Evolutionary conservation across 2,888 invertebrate species (phyloP).

Genomic region (Bursaphelenchus okinawaensis): DNA sequence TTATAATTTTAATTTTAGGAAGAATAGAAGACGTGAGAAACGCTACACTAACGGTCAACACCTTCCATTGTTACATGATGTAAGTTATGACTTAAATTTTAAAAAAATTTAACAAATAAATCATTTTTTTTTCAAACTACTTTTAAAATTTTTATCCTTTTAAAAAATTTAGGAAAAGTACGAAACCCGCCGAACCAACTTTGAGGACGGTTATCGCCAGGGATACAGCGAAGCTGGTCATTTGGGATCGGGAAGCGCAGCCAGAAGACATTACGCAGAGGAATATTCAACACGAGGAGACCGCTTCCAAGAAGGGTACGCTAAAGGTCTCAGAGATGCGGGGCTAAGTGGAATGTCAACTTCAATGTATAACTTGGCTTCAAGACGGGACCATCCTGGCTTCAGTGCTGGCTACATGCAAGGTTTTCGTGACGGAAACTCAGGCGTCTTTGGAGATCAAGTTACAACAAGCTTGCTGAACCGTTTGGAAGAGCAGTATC

Average conservation of each 20-base stretch:
- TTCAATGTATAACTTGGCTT: slow-evolving; percentile 57
- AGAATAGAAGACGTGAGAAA: slow-evolving; percentile 21
- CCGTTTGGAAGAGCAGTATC: slow-evolving; percentile 57
- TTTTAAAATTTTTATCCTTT: slow-evolving; percentile 8
- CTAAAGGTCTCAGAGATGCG: slow-evolving; percentile 44
- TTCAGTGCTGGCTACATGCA: slow-evolving; percentile 58
- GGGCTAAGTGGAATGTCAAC: slow-evolving; percentile 56
- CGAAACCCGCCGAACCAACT: slow-evolving; percentile 40
- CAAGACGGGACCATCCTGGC: slow-evolving; percentile 37
- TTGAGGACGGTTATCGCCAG: slow-evolving; percentile 56
- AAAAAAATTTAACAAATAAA: not conserved
- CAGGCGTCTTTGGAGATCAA: slow-evolving; percentile 56
- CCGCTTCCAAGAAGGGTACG: slow-evolving; percentile 54
- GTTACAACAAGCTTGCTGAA: slow-evolving; percentile 54
- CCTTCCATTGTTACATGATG: slow-evolving; percentile 46
- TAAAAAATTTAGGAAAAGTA: slow-evolving; percentile 22
- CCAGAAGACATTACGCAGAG: slow-evolving; percentile 45
- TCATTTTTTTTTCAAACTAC: not conserved
- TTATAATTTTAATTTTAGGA: slow-evolving; percentile 20
- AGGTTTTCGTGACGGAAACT: slow-evolving; percentile 56
- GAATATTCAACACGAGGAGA: slow-evolving; percentile 48
- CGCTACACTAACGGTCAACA: slow-evolving; percentile 49
- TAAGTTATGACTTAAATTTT: slow-evolving; percentile 13
- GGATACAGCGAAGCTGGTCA: slow-evolving; percentile 57
- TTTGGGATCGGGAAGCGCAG: slow-evolving; percentile 41